Percentiles rank a stretch among this genome's conserved stretches.
Evolutionary conservation across 2,113 vertebrate species (phyloP).

Genomic region (Phrynosoma blainvillii): DNA sequence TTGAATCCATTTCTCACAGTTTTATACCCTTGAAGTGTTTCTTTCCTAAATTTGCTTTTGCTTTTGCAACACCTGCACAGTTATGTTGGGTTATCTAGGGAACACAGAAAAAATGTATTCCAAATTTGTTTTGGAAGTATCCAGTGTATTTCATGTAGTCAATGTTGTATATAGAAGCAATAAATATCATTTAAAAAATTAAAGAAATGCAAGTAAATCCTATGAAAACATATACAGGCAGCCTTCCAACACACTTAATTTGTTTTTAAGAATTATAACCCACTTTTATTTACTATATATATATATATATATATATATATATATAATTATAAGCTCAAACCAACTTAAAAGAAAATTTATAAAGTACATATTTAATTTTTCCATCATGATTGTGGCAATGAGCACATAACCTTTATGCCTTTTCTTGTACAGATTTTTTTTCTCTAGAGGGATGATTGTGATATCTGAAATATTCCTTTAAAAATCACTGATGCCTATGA

Average conservation of each 20-base stretch:
- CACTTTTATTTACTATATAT: not conserved
- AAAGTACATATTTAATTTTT: not conserved
- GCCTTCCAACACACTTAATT: not conserved
- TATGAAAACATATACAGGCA: not conserved
- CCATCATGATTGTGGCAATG: too few species aligned
- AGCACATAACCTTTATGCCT: not conserved
- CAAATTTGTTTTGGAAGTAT: not conserved
- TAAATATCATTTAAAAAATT: not conserved
- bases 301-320: too few species aligned
- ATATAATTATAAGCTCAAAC: not conserved
- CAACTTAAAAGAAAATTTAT: not conserved
- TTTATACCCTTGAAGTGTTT: not conserved
- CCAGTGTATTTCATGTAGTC: constrained; percentile 20
- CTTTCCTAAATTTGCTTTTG: constrained; percentile 29
- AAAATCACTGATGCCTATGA: not conserved
- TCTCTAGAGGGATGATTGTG: not conserved
- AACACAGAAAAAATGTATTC: not conserved
- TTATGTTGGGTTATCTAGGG: not conserved
- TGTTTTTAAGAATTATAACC: not conserved
- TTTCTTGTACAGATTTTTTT: not conserved
- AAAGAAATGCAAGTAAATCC: not conserved
- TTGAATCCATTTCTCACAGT: not conserved
- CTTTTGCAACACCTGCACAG: constrained; percentile 17
- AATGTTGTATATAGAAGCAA: constrained; percentile 12
- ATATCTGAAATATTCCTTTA: not conserved